These are phyloP conservation scores for Sander lucioperca DNA, from an alignment of 2,113 vertebrate species.

Conservation along the genomic window DNA sequence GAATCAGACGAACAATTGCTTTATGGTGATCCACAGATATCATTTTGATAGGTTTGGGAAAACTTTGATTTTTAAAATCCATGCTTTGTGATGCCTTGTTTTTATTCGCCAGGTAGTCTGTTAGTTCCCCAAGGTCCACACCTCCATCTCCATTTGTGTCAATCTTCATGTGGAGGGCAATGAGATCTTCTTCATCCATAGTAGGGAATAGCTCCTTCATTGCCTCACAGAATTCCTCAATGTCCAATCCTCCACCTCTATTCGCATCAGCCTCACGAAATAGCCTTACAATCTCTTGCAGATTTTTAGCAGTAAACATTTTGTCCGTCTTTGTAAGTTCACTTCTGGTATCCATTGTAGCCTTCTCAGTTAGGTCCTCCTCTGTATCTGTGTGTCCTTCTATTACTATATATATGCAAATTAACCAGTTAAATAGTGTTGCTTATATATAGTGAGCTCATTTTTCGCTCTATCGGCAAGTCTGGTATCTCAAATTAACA, in stretches of 20 bases:
- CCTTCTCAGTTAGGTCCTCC: too few species aligned
- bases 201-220: not conserved
- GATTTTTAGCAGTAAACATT: too few species aligned
- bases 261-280: not conserved
- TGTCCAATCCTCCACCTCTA: not conserved
- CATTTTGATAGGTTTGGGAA: not conserved
- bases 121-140: not conserved
- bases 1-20: not conserved
- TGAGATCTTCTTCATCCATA: not conserved
- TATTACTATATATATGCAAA: too few species aligned
- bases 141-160: not conserved
- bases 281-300: too few species aligned
- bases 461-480: too few species aligned
- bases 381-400: too few species aligned
- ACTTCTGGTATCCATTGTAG: too few species aligned
- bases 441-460: too few species aligned
- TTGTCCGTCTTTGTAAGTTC: too few species aligned
- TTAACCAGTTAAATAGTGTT: too few species aligned
- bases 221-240: not conserved
- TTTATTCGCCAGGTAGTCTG: not conserved
- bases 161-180: not conserved
- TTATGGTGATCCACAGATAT: not conserved
- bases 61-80: not conserved
- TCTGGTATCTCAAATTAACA: too few species aligned
- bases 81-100: rapidly evolving